A percentile compares a stretch with the other conserved stretches of the same genome.
Evolutionary conservation across 2,888 invertebrate species (phyloP).

Genomic region (Elgonia sp.): DNA sequence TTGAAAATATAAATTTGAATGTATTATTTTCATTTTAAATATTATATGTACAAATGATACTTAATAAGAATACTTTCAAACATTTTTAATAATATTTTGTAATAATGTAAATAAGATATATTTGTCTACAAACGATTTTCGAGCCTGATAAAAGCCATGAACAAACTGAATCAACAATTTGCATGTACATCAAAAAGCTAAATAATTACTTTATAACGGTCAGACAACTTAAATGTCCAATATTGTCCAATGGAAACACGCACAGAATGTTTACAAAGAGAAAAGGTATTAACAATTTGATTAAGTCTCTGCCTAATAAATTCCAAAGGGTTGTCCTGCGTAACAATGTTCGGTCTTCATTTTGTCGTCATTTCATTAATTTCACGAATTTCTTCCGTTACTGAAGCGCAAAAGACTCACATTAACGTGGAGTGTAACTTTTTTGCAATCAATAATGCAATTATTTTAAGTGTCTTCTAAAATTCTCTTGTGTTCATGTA

Average conservation of each 20-base stretch:
- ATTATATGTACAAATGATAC: too few relatives aligned
- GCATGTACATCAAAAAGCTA: slow-evolving; percentile 15
- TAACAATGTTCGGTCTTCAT: slow-evolving; percentile 41
- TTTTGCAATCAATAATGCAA: slow-evolving; percentile 43
- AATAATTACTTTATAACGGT: slow-evolving; percentile 32
- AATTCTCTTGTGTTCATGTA: neutral
- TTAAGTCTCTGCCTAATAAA: slow-evolving; percentile 50
- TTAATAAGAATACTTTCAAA: too few relatives aligned
- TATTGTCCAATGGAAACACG: slow-evolving; percentile 32
- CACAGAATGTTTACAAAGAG: slow-evolving; percentile 42
- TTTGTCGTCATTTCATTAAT: slow-evolving; percentile 45
- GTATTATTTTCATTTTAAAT: too few relatives aligned
- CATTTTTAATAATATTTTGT: too few relatives aligned
- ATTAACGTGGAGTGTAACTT: slow-evolving; percentile 2
- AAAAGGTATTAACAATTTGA: slow-evolving; percentile 48
- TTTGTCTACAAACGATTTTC: too few relatives aligned
- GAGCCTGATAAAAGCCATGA: too few relatives aligned
- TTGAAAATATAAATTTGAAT: too few relatives aligned
- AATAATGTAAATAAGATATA: too few relatives aligned
- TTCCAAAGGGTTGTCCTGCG: slow-evolving; percentile 43
- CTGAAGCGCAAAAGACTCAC: slow-evolving; percentile 17
- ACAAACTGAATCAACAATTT: neutral
- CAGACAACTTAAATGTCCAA: slow-evolving; percentile 5
- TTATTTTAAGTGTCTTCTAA: slow-evolving; percentile 50
- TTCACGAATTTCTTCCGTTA: slow-evolving; percentile 38